Conservation (phyloP, 2,888 invertebrate genomes). For the Blomia tropicalis region DNA sequence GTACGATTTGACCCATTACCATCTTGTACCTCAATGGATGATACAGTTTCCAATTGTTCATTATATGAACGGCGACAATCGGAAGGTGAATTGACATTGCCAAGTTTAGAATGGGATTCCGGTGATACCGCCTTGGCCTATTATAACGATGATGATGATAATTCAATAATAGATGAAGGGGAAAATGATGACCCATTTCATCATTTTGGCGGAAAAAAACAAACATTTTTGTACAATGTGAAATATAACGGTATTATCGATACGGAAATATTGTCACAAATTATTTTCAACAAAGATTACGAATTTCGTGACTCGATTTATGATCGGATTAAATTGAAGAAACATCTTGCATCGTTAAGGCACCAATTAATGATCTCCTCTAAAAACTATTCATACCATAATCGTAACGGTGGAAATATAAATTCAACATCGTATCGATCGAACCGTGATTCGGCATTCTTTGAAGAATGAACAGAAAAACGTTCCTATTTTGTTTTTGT, state of each 20-base stretch:
- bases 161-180: neutral
- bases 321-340: neutral
- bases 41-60: neutral
- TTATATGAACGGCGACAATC: neutral
- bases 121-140: neutral
- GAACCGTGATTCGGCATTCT: constrained; percentile 3
- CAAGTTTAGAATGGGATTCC: constrained; percentile 10
- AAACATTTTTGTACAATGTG: neutral
- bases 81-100: constrained; percentile 9
- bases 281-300: constrained; percentile 13
- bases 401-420: neutral
- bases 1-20: neutral
- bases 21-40: neutral
- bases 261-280: neutral
- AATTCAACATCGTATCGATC: neutral
- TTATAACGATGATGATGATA: too few species aligned
- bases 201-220: constrained; percentile 6
- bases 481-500: too few species aligned
- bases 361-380: neutral
- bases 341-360: neutral
- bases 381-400: neutral
- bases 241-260: neutral
- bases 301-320: neutral
- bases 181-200: neutral
- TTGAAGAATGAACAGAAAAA: neutral